Evolutionary conservation across 2,888 invertebrate genomes (phyloP), one percentile per base, ranked within the genome.

Genomic region (Amitus sp.): DNA sequence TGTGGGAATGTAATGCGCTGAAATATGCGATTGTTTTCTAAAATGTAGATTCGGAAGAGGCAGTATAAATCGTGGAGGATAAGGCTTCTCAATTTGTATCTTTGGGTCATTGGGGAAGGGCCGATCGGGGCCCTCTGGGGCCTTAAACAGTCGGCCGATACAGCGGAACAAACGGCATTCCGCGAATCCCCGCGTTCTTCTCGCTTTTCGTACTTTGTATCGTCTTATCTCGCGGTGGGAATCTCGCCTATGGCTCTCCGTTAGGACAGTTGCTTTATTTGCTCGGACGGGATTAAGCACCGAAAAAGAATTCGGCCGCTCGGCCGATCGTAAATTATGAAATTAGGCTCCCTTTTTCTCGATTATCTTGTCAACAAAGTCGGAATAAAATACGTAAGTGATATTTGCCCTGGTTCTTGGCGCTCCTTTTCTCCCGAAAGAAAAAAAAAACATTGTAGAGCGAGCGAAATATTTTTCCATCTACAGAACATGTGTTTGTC

Each of bases 181-280:
- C 73, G 71, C 69, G 71, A 69, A 69, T 72, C 71, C 67, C 67
- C 69, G 67, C 73, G 72, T 74, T 73, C 73, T 73, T 66, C 66
- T 71, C 66, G 55, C 73, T 73, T 66, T 65, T 71, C 66, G 55
- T 66, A 65, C 68, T 62, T 68, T 55, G 71, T 69, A 73, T 66
- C 63, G 59, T 58, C 68, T 49, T 65, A 67, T 67, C 67, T 65
- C 46, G 49, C 17, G 43, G 55, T 45, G 60, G 55, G 47, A 60
- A 65, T 65, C 65, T 67, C 65, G 65, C 65, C 65, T 62, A 65
- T 64, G n/a, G 60, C 64, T 57, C 46, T 23, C 34, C 19, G 45
- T 34, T 43, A 39, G 23, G 23, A 2, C 43, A 30, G 19, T 49
- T n/a, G n/a, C 39, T 63, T 50, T 20, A 39, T 3, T 50, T 47